Evolutionary conservation across 1,140 invertebrate genomes (phyloP).

Genomic region (Anastatus disparis): DNA sequence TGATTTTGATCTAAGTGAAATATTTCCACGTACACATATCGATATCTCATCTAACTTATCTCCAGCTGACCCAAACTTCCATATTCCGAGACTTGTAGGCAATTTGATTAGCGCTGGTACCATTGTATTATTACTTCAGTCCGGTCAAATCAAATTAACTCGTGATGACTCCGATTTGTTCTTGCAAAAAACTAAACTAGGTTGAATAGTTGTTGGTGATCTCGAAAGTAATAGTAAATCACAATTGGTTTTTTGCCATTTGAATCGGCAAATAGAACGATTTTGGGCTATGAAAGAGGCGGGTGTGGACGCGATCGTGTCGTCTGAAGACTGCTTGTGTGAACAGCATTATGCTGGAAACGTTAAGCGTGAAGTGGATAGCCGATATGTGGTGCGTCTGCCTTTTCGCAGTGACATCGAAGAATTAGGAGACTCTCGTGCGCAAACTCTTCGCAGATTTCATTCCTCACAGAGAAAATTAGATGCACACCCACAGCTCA

Average conservation of each 20-base stretch:
- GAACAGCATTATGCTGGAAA: conserved; percentile 19
- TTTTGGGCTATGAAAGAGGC: conserved; percentile 33
- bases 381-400: conserved; percentile 53
- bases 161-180: background rate
- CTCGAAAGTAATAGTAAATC: background rate
- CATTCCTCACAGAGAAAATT: conserved; percentile 43
- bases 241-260: background rate
- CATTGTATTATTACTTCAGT: background rate
- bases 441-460: conserved; percentile 22
- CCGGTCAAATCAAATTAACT: background rate
- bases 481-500: conserved; percentile 38
- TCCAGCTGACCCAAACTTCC: background rate
- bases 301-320: background rate
- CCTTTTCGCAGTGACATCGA: conserved; percentile 46
- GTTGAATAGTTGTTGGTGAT: background rate
- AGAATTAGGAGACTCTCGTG: conserved; percentile 40
- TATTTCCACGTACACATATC: background rate
- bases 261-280: background rate
- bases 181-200: background rate
- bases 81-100: background rate
- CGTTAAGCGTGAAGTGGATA: conserved; percentile 28
- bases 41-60: background rate
- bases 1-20: background rate
- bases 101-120: background rate
- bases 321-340: background rate